Conservation (phyloP, 2,888 invertebrate species). For the Sipunculus nudus region DNA sequence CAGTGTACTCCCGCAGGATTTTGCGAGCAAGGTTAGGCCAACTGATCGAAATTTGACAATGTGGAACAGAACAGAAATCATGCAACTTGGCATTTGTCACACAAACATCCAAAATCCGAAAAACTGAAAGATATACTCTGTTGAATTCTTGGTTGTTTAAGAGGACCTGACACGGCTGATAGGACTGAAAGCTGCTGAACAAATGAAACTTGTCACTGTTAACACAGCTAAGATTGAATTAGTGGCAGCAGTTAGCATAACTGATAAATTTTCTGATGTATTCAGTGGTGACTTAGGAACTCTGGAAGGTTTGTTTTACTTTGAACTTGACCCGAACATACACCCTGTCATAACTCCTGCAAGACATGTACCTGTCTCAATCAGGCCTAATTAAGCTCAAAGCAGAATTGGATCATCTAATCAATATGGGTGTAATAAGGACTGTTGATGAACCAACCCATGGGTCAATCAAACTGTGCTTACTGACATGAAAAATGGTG, state of each 20-base stretch:
- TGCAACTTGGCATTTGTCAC: conserved; percentile 2
- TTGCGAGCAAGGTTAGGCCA: not conserved
- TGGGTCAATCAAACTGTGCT: conserved; percentile 38
- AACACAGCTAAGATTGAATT: conserved; percentile 12
- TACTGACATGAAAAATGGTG: conserved; percentile 29
- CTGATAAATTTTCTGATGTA: conserved; percentile 14
- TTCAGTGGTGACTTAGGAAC: conserved; percentile 3
- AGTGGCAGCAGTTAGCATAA: not conserved
- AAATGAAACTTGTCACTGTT: conserved; percentile 18
- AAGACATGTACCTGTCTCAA: conserved; percentile 10
- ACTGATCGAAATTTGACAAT: not conserved
- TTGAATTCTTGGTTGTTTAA: conserved; percentile 19
- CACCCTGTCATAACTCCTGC: conserved; percentile 18
- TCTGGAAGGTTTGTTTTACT: not conserved
- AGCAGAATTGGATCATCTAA: conserved; percentile 27
- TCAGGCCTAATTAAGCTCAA: conserved; percentile 16
- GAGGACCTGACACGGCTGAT: conserved; percentile 19
- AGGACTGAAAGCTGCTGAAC: conserved; percentile 1
- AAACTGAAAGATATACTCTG: conserved; percentile 14
- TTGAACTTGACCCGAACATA: conserved; percentile 3
- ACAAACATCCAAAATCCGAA: conserved; percentile 7
- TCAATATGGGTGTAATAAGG: conserved; percentile 21
- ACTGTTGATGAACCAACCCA: conserved; percentile 31
- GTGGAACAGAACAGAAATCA: conserved; percentile 4
- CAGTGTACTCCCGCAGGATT: conserved; percentile 14